Evolutionary conservation across 2,888 invertebrate species (phyloP).

Genomic region (Pharmacophagus antenor): DNA sequence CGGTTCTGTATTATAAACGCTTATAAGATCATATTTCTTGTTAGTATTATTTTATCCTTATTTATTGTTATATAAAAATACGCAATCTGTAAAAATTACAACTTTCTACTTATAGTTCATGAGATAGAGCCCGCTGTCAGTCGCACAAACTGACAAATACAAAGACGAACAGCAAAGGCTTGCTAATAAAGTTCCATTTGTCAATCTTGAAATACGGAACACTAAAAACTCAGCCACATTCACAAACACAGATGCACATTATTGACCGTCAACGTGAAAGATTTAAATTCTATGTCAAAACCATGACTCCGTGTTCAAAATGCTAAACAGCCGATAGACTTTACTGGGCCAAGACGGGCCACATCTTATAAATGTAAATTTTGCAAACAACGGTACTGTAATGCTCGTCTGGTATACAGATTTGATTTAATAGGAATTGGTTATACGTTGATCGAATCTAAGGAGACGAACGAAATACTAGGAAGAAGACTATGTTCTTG

Average conservation of each 20-base stretch:
- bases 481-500: background rate
- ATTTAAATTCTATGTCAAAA: conserved; percentile 20
- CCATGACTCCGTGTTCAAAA: conserved; percentile 17
- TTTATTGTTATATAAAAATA: too few relatives aligned
- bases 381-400: conserved; percentile 19
- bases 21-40: too few relatives aligned
- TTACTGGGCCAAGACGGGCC: conserved; percentile 17
- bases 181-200: too few relatives aligned
- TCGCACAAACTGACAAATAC: too few relatives aligned
- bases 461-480: background rate
- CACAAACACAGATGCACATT: background rate
- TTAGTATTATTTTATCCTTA: too few relatives aligned
- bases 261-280: conserved; percentile 4
- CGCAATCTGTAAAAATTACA: too few relatives aligned
- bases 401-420: conserved; percentile 23
- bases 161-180: too few relatives aligned
- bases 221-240: background rate
- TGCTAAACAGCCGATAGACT: conserved; percentile 26
- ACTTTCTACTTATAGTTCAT: too few relatives aligned
- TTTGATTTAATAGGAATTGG: conserved; percentile 22
- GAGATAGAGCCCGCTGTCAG: too few relatives aligned
- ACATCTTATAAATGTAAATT: conserved; percentile 29
- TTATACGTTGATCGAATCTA: conserved; percentile 8
- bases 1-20: too few relatives aligned
- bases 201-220: too few relatives aligned